Percentiles rank a stretch among this genome's conserved stretches.
Evolutionary conservation across 2,113 vertebrate species (phyloP).

Genomic region (Abramis brama): DNA sequence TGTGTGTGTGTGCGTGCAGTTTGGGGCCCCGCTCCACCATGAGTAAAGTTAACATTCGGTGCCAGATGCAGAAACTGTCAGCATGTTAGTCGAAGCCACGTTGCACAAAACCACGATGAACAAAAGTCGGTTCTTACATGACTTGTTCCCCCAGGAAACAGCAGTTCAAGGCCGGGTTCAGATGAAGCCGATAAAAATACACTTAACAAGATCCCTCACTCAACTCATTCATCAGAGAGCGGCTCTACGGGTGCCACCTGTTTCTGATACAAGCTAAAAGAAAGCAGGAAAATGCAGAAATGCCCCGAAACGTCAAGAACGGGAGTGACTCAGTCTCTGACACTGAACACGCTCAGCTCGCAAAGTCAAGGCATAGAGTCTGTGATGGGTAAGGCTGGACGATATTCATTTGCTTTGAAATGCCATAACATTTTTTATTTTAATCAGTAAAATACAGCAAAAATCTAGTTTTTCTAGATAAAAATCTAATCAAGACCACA

Average conservation of each 20-base stretch:
- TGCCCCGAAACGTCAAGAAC: constrained; percentile 8
- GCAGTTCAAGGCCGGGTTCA: constrained; percentile 40
- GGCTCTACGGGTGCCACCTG: constrained; percentile 43
- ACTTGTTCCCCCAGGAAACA: constrained; percentile 34
- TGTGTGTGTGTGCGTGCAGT: constrained; percentile 10
- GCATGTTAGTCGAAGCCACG: constrained; percentile 46
- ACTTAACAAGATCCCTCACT: constrained; percentile 36
- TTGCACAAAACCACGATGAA: constrained; percentile 44
- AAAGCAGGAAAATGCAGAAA: constrained; percentile 20
- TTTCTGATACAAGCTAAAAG: constrained; percentile 40
- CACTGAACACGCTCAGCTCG: not conserved
- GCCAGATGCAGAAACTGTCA: constrained; percentile 59
- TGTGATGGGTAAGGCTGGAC: not conserved
- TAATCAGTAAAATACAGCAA: no score
- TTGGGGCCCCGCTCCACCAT: constrained; percentile 30
- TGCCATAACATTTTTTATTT: not conserved
- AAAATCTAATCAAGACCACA: not conserved
- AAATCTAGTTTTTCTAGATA: no score
- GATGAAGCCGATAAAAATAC: constrained; percentile 44
- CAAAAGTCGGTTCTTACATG: constrained; percentile 56
- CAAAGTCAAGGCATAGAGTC: not conserved
- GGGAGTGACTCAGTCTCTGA: constrained; percentile 1
- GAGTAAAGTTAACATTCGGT: constrained; percentile 52
- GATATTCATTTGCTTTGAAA: not conserved
- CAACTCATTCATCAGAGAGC: constrained; percentile 40